phyloP scores from a whole-genome alignment of 2,888 invertebrate species.

The Panopea generosa region DNA sequence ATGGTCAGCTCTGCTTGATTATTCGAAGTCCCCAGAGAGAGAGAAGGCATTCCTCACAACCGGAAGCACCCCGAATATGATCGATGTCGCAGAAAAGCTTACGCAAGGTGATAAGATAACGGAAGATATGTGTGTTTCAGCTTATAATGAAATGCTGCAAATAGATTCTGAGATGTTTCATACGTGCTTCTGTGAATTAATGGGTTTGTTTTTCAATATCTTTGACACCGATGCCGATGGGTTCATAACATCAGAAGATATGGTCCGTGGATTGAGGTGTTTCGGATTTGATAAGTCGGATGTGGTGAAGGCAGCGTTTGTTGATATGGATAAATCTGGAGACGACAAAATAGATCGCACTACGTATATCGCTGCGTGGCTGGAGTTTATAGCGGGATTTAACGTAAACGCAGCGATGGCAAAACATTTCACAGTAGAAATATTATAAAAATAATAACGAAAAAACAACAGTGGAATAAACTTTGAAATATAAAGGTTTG shows the following conservation, averaged over 20 bases:
- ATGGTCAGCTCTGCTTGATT: conserved; percentile 64
- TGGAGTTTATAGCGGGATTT: conserved; percentile 75
- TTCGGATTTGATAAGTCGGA: conserved; percentile 70
- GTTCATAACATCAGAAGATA: conserved; percentile 62
- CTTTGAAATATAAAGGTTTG: too few relatives aligned
- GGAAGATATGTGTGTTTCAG: conserved; percentile 71
- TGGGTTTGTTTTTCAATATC: conserved; percentile 68
- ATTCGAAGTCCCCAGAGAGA: conserved; percentile 32
- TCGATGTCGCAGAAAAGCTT: conserved; percentile 61
- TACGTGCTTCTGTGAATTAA: conserved; percentile 66
- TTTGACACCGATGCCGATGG: conserved; percentile 73
- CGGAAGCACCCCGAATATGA: conserved; percentile 57
- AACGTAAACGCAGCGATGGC: conserved; percentile 60
- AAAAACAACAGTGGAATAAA: too few relatives aligned
- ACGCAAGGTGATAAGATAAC: conserved; percentile 61
- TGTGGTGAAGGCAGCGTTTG: conserved; percentile 66
- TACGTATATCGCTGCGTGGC: conserved; percentile 76
- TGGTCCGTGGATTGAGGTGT: conserved; percentile 70
- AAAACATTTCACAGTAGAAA: conserved; percentile 48
- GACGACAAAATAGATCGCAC: conserved; percentile 72
- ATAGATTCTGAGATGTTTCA: conserved; percentile 62
- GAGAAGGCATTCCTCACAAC: conserved; percentile 19
- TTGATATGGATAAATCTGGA: conserved; percentile 71
- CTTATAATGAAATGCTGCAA: conserved; percentile 65
- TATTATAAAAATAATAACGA: conserved; percentile 18